Percentiles rank a stretch among this genome's conserved stretches.
Conservation (phyloP, 2,113 vertebrate genomes). For the Pontoporia blainvillei region DNA sequence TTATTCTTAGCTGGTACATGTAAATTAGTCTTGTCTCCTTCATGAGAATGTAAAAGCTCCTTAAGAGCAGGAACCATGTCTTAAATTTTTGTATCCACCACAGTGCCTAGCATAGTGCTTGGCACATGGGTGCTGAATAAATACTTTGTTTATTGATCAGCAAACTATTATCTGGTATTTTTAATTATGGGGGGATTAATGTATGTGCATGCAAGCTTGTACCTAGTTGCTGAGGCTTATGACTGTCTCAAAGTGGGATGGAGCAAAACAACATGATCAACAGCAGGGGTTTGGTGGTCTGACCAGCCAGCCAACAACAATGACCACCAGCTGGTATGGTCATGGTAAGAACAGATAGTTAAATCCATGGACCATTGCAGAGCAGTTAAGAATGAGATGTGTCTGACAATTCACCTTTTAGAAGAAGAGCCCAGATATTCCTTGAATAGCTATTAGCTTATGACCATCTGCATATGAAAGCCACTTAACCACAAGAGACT, state of each 20-base stretch:
- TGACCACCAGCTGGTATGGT: neutral
- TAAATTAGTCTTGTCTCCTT: conserved; percentile 42
- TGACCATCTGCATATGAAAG: neutral
- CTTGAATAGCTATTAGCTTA: neutral
- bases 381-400: neutral
- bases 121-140: conserved; percentile 68
- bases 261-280: neutral
- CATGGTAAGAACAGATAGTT: neutral
- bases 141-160: conserved; percentile 59
- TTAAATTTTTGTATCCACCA: conserved; percentile 65
- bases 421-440: neutral
- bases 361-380: neutral
- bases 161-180: conserved; percentile 62
- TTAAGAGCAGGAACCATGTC: conserved; percentile 64
- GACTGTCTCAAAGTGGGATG: neutral
- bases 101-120: conserved; percentile 63
- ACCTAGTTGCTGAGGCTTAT: neutral
- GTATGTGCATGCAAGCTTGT: neutral
- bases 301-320: neutral
- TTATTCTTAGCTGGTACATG: conserved; percentile 39
- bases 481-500: neutral
- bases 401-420: neutral
- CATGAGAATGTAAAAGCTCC: conserved; percentile 67
- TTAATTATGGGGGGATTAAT: conserved; percentile 30
- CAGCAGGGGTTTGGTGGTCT: neutral